Evolutionary conservation across 1,140 invertebrate genomes (phyloP).

Genomic region (Drosophila sulfurigaster): DNA sequence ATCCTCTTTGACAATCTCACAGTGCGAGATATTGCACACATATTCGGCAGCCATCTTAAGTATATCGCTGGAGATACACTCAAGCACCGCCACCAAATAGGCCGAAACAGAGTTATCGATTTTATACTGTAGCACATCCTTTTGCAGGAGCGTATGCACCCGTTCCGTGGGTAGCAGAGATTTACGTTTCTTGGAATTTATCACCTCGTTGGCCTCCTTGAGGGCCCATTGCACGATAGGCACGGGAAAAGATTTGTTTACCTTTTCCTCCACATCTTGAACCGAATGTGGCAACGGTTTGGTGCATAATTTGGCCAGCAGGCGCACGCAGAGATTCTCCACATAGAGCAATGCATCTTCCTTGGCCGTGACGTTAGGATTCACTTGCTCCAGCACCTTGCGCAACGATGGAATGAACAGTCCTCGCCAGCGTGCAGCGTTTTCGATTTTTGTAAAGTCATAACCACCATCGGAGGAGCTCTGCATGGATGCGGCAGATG

Average conservation of each 20-base stretch:
- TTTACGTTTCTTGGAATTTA: slow-evolving; percentile 93
- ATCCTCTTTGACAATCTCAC: slow-evolving; percentile 96
- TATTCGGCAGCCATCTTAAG: slow-evolving; percentile 98
- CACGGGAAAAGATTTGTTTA: slow-evolving; percentile 95
- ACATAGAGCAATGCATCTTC: slow-evolving; percentile 97
- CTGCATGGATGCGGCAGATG: slow-evolving; percentile 44
- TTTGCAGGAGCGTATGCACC: slow-evolving; percentile 95
- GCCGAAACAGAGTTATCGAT: slow-evolving; percentile 95
- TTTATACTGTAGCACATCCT: slow-evolving; percentile 97
- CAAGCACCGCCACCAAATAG: slow-evolving; percentile 96
- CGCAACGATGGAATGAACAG: slow-evolving; percentile 92
- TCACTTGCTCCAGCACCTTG: slow-evolving; percentile 95
- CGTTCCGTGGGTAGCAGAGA: slow-evolving; percentile 95
- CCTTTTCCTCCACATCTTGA: slow-evolving; percentile 96
- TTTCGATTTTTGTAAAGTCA: slow-evolving; percentile 95
- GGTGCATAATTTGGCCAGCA: slow-evolving; percentile 95
- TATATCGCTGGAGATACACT: slow-evolving; percentile 98
- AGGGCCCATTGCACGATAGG: slow-evolving; percentile 97
- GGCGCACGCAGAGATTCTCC: slow-evolving; percentile 94
- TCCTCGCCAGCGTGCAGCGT: slow-evolving; percentile 94
- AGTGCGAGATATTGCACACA: slow-evolving; percentile 97
- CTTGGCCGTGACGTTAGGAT: slow-evolving; percentile 93
- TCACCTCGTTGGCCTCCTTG: slow-evolving; percentile 93
- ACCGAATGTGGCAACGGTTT: slow-evolving; percentile 92
- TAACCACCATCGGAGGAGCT: slow-evolving; percentile 88